phyloP scores from a whole-genome alignment of 1,140 invertebrate species.

The Drosophila bifasciata region DNA sequence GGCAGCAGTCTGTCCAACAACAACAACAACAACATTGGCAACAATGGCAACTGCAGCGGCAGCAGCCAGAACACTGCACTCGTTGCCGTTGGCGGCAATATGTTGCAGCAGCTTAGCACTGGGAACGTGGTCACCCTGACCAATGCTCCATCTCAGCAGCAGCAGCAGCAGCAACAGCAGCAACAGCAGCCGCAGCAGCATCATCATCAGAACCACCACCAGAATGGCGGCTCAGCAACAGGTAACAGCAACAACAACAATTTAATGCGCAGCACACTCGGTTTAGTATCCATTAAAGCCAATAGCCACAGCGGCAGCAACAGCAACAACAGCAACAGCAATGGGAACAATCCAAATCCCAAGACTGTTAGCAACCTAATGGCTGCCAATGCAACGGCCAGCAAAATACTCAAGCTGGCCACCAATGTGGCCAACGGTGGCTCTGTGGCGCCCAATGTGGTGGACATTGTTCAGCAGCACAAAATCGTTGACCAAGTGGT shows the following conservation, averaged over 20 bases:
- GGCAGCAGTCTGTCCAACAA: constrained; percentile 62
- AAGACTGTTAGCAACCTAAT: constrained; percentile 80
- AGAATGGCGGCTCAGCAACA: constrained; percentile 65
- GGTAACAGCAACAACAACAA: constrained; percentile 82
- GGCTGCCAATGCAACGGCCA: constrained; percentile 80
- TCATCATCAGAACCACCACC: constrained; percentile 60
- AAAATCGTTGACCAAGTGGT: constrained; percentile 40
- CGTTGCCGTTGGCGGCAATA: constrained; percentile 41
- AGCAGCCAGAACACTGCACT: constrained; percentile 22
- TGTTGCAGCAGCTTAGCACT: constrained; percentile 70
- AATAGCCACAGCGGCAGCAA: constrained; percentile 54
- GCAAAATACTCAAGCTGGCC: constrained; percentile 81
- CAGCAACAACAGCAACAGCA: constrained; percentile 33
- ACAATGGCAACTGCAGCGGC: constrained; percentile 12
- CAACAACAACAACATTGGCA: constrained; percentile 10
- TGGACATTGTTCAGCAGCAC: constrained; percentile 69
- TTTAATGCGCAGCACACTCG: constrained; percentile 82
- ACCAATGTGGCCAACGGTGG: constrained; percentile 75
- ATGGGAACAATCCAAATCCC: constrained; percentile 30
- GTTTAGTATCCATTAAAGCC: constrained; percentile 83
- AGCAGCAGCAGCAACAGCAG: constrained; percentile 47
- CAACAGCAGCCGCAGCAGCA: constrained; percentile 49
- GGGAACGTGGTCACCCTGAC: constrained; percentile 69
- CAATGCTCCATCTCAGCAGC: constrained; percentile 57
- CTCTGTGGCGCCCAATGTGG: constrained; percentile 22